phyloP scores from a whole-genome alignment of 2,797 vertebrate genomes.

The Syngnathus rostellatus region DNA sequence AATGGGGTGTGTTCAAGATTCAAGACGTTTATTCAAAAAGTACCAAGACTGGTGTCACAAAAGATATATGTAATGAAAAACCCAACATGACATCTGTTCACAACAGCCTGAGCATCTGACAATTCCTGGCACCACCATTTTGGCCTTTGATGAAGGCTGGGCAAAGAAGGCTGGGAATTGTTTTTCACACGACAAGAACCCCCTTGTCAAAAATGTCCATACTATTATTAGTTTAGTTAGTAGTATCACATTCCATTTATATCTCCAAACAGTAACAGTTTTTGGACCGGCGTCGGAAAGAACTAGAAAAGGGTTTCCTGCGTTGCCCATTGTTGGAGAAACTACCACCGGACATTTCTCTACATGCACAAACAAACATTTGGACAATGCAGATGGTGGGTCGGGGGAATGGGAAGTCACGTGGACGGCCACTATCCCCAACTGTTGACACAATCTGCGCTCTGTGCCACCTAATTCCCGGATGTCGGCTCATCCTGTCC shows the following conservation, averaged over 20 bases:
- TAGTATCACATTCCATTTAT: neutral
- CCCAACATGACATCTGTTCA: neutral
- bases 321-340: slow-evolving; percentile 13
- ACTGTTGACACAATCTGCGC: slow-evolving; percentile 58
- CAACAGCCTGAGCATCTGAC: neutral
- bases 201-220: neutral
- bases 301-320: neutral
- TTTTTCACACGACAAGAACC: neutral
- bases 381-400: slow-evolving; percentile 24
- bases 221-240: neutral
- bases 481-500: slow-evolving; percentile 63
- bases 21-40: neutral
- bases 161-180: neutral
- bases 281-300: neutral
- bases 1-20: too few relatives aligned
- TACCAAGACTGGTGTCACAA: neutral
- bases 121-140: neutral
- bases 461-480: slow-evolving; percentile 62
- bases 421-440: slow-evolving; percentile 34
- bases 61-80: neutral
- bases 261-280: neutral
- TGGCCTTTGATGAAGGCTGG: neutral
- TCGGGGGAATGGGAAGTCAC: slow-evolving; percentile 19
- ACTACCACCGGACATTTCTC: slow-evolving; percentile 23
- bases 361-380: slow-evolving; percentile 41